Base-by-base conservation (phyloP, 2,888 invertebrate genomes). In the Zaprionus bogoriensis region DNA sequence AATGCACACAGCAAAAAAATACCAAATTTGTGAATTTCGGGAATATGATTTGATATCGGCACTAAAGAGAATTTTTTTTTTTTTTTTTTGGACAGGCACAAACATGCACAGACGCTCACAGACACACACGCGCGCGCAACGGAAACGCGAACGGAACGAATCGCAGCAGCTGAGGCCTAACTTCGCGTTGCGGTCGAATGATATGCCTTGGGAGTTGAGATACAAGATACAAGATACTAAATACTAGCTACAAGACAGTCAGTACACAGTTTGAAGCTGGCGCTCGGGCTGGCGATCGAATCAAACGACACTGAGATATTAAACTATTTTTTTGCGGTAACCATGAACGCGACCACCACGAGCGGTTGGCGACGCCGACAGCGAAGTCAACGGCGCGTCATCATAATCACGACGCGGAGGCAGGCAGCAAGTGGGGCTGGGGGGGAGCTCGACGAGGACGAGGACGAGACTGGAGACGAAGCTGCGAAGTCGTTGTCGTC, bases 271-370 rank as follows among this genome's bases (percentile, higher is more conserved):
- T 22, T 25, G 39, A 23, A 39, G 48, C 14, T 53, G 28, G 51
- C 65, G 52, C 73, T 68, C 50, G 28, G 59, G 54, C 87, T 82
- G 88, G 87, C 85, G 89, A 89, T 90, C 89, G 89, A 90, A 88
- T 89, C 90, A 87, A 89, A 90, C 87, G 90, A 89, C 90, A 84
- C 89, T 88, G 83, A 88, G 89, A 88, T 90, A 90, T 90, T 90
- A 90, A 90, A 90, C 89, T 88, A 90, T 89, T 90, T 90, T 78
- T 89, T 90, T 89, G 90, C 88, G 90, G 90, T 90, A 89, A 89
- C 88, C 88, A 89, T 88, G 88, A 89, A 90, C 89, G 89, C 90
- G 89, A 90, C 89, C 90, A 87, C 89, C 86, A 89, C 88, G 89
- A 86, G 86, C 84, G 86, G 87, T 87, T 87, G 77, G 74, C 74